A percentile compares a stretch with the other conserved stretches of the same genome.
Conservation (phyloP, 2,888 invertebrate genomes). For the Amphipoea oculea region DNA sequence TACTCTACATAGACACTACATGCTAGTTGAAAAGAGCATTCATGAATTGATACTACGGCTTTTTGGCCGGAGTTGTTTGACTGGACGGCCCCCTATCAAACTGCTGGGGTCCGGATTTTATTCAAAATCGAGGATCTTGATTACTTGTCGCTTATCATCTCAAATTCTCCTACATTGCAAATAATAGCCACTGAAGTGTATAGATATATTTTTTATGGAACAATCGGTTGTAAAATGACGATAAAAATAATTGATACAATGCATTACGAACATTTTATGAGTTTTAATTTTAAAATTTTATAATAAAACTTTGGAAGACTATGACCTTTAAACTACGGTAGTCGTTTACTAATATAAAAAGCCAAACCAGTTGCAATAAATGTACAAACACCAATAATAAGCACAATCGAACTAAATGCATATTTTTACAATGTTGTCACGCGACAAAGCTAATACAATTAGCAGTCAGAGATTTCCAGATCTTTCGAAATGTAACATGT, state of each 20-base stretch:
- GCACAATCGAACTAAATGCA: background rate
- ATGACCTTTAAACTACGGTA: background rate
- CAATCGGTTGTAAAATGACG: background rate
- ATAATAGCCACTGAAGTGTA: background rate
- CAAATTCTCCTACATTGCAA: constrained; percentile 12
- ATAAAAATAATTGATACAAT: background rate
- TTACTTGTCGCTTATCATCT: constrained; percentile 6
- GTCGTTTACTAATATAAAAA: background rate
- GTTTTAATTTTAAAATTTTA: background rate
- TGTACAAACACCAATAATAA: constrained; percentile 2
- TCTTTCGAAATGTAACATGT: constrained; percentile 46
- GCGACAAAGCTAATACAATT: constrained; percentile 48
- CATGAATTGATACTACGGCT: constrained; percentile 7
- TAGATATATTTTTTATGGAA: background rate
- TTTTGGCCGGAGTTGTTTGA: constrained; percentile 28
- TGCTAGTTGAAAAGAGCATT: constrained; percentile 25
- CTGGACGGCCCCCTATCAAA: constrained; percentile 31
- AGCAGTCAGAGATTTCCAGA: constrained; percentile 44
- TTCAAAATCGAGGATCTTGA: constrained; percentile 24
- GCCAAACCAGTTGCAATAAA: constrained; percentile 5
- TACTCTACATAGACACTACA: background rate
- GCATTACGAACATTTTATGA: background rate
- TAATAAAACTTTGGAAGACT: background rate
- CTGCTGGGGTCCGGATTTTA: constrained; percentile 39
- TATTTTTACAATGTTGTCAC: constrained; percentile 27